Base-by-base conservation (phyloP, 1,140 invertebrate genomes). In the Teleopsis dalmanni region DNA sequence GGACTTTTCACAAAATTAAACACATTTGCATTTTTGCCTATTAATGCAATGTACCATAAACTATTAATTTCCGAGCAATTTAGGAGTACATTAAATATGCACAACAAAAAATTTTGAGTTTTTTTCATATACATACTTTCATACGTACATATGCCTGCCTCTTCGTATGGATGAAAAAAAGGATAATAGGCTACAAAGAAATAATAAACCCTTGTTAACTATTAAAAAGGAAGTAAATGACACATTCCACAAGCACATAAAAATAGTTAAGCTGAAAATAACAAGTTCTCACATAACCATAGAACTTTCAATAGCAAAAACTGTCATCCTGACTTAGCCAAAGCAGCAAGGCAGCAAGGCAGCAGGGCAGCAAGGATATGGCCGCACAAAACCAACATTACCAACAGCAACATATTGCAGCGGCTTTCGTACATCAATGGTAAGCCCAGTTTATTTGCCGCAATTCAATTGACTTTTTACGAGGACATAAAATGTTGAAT, bases 401-500 rank as follows among this genome's bases (percentile, higher is more conserved):
- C 41, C 27, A 43, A 29, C 41, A 43, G 41, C 41, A 29, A 43
- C 16, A 43, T 43, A 29, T 29, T 21, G 26, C 31, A 16, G 21
- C 25, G 31, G 14, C 25, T 31, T 7, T 27, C 25, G 16, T 19
- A 10, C 25, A 29, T 29, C 14, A 29, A n/a, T 2, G 10, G 7
- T n/a, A n/a, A n/a, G n/a, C n/a, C 13, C 41, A 14, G 16, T 18
- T 23, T 19, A 43, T 43, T 43, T 43, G 41, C 11, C 13, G 41
- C 25, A 43, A 43, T 43, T 31, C 51, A 57, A 65, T 65, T 60
- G 56, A 56, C 50, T 65, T 65, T 65, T 66, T 56, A 64, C 60
- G 58, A 59, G 51, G 45, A 31, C 58, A 63, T 63, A 63, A 59
- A 60, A 65, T 61, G 53, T 54, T 60, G 55, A 60, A 50, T 65